Evolutionary conservation across 2,888 invertebrate genomes (phyloP).

Genomic region (Heliconius hortense): DNA sequence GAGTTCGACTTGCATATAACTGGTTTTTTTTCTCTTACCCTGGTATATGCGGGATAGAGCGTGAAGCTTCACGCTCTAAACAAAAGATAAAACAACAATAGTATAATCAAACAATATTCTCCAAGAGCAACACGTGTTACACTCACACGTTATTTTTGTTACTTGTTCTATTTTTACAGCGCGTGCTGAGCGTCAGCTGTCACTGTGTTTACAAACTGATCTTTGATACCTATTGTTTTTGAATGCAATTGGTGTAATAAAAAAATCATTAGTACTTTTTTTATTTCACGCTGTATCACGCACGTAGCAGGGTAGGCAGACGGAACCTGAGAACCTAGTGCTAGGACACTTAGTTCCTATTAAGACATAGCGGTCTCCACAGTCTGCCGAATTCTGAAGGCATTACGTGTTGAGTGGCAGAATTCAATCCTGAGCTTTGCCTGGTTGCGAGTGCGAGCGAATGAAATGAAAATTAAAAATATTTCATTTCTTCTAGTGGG

Average conservation of each 20-base stretch:
- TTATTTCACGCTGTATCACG: neutral
- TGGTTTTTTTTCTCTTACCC: neutral
- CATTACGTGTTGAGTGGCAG: neutral
- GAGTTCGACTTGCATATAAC: too few species aligned
- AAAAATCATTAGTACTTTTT: neutral
- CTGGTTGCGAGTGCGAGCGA: neutral
- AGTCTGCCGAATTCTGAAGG: neutral
- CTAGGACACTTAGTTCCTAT: neutral
- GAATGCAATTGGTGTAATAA: neutral
- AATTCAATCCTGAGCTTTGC: neutral
- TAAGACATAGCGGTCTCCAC: neutral
- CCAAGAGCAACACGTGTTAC: constrained; percentile 7
- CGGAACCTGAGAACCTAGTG: neutral
- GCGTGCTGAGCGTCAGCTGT: constrained; percentile 42
- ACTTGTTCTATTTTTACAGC: constrained; percentile 36
- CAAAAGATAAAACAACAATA: constrained; percentile 1
- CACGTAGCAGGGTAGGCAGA: neutral
- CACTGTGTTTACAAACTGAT: constrained; percentile 44
- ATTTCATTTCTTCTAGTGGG: neutral
- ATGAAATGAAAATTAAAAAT: neutral
- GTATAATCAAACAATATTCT: constrained; percentile 7
- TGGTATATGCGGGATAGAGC: neutral
- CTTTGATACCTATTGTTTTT: constrained; percentile 19
- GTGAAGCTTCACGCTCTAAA: neutral
- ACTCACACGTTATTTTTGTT: constrained; percentile 29